Conservation (phyloP, 2,797 vertebrate genomes). For the Typhlichthys eigenmanni region DNA sequence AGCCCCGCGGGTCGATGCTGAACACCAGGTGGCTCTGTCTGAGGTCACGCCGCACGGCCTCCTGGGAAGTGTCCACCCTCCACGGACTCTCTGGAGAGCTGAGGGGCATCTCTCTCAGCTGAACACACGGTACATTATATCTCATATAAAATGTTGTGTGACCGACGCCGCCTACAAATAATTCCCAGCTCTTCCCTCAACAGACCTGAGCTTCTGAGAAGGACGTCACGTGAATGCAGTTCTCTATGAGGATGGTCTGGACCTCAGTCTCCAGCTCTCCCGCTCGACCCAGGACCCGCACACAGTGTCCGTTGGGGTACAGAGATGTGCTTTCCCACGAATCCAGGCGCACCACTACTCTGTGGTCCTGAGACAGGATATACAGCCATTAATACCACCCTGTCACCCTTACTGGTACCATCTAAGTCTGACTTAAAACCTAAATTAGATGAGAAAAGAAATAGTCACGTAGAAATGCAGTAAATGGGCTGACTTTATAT, state of each 20-base stretch:
- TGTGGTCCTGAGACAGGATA: slow-evolving; percentile 77
- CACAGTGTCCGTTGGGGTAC: slow-evolving; percentile 94
- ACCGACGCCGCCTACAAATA: no score
- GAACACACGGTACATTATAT: neutral
- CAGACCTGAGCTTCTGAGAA: slow-evolving; percentile 97
- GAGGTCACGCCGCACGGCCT: slow-evolving; percentile 76
- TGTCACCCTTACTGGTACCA: no score
- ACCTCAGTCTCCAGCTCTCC: slow-evolving; percentile 93
- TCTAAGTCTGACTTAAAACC: no score
- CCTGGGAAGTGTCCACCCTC: slow-evolving; percentile 78
- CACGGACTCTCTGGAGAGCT: slow-evolving; percentile 83
- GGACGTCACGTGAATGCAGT: slow-evolving; percentile 84
- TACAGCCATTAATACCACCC: no score
- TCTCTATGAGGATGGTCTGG: slow-evolving; percentile 92
- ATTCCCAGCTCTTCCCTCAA: no score
- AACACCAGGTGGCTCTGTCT: slow-evolving; percentile 87
- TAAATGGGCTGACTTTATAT: no score
- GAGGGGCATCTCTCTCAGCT: slow-evolving; percentile 91
- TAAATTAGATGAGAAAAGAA: no score
- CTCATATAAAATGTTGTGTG: no score
- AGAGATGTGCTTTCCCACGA: slow-evolving; percentile 91
- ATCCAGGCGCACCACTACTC: slow-evolving; percentile 91
- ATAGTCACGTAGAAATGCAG: no score
- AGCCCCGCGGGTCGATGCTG: slow-evolving; percentile 95
- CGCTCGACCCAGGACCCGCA: slow-evolving; percentile 88